Evolutionary conservation across 2,797 vertebrate species (phyloP), one percentile per base, ranked within the genome.

Genomic region (Rhinogobio ventralis): DNA sequence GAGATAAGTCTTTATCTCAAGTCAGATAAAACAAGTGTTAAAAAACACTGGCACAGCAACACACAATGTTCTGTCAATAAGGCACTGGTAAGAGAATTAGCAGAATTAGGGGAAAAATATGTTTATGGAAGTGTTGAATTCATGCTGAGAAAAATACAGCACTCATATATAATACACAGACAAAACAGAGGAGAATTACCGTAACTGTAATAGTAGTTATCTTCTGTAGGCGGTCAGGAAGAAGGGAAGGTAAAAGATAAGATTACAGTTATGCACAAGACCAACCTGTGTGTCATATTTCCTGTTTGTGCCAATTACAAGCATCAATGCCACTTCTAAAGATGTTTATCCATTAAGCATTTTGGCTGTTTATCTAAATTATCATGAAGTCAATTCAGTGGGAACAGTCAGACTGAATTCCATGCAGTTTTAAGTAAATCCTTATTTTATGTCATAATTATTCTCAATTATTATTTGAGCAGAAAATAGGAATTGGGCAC

Each of bases 181-280:
- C 73, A 93, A 6, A 95, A 91, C 82, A 91, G 94, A 96, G 95
- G 87, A 89, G 90, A 94, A 92, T 99, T 99, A 99, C 98, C 98
- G 97, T 98, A 83, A 99, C 97, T 94, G 98, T 99, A 94, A 99
- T 94, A 94, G 98, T 97, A 91, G 98, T 97, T 94, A 99, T 99
- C 96, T 97, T 98, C 98, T 99, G 98, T 96, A 92, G 96, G 91
- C 86, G 95, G 94, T 95, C 91, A 90, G 93, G 17, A 91, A 90
- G 86, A 91, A 62, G 95, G 86, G 93, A 93, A 86, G 88, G 95
- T 77, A 93, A 92, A 88, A 95, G 53, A 94, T 87, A 92, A 74
- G 72, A 88, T 94, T 93, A 95, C 88, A 85, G 72, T 75, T 87
- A 79, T 87, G 71, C 33, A 77, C 30, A 19, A 85, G 75, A 75